Evolutionary conservation across 2,888 invertebrate genomes (phyloP).

Genomic region (Cosmia pyralina): DNA sequence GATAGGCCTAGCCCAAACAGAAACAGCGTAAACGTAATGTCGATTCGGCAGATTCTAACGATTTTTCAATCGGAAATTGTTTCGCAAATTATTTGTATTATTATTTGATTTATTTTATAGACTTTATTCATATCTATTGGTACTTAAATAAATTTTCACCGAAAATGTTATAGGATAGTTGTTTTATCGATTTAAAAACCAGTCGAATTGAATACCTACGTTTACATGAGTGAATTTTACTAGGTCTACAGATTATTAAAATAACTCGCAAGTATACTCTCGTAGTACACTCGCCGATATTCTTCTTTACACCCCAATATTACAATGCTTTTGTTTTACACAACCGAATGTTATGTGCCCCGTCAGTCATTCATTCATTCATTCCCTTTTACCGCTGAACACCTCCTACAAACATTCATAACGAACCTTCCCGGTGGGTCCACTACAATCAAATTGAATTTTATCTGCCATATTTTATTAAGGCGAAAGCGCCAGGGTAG

Average conservation of each 20-base stretch:
- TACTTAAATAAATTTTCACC: neutral
- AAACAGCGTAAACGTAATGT: neutral
- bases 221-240: neutral
- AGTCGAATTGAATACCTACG: neutral
- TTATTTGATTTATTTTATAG: neutral
- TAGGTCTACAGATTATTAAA: neutral
- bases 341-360: neutral
- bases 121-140: neutral
- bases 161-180: too few species aligned
- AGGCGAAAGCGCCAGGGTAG: too few species aligned
- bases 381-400: neutral
- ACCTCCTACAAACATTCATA: constrained; percentile 3
- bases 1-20: neutral
- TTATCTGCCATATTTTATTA: constrained; percentile 31
- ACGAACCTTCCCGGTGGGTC: constrained; percentile 1
- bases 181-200: too few species aligned
- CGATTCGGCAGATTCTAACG: neutral
- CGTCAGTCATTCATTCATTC: neutral
- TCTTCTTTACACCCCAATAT: neutral
- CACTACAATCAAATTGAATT: constrained; percentile 25
- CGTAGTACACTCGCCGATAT: neutral
- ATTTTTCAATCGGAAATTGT: too few species aligned
- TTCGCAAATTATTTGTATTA: neutral
- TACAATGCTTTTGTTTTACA: neutral
- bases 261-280: neutral